These are phyloP conservation scores for Chironomus tentans DNA, from an alignment of 2,888 invertebrate genomes.

Conservation along the genomic window DNA sequence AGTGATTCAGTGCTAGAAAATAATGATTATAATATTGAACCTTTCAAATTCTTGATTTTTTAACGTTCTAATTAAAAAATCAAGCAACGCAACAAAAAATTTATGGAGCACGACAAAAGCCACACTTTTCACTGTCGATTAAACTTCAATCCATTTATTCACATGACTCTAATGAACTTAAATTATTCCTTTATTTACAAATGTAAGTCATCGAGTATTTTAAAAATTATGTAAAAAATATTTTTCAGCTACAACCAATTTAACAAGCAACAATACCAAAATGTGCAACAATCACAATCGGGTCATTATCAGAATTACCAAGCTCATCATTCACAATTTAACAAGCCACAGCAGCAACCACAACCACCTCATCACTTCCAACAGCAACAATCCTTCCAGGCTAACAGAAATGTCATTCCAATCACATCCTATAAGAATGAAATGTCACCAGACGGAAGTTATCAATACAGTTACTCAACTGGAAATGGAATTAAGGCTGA, in stretches of 20 bases:
- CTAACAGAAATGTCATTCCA: conserved; percentile 38
- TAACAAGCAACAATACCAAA: conserved; percentile 16
- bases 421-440: conserved; percentile 43
- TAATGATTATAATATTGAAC: no score
- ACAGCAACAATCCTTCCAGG: conserved; percentile 13
- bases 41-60: no score
- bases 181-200: no score
- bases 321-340: not conserved
- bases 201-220: no score
- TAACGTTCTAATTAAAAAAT: no score
- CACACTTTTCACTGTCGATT: no score
- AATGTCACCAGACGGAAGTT: conserved; percentile 41
- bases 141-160: no score
- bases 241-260: conserved; percentile 12
- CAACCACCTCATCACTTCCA: not conserved
- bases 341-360: not conserved
- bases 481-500: conserved; percentile 72
- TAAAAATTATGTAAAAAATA: not conserved
- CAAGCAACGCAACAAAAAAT: no score
- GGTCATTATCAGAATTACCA: conserved; percentile 12
- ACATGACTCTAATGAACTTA: no score
- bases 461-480: conserved; percentile 55
- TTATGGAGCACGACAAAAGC: no score
- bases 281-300: not conserved
- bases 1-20: no score